Evolutionary conservation across 2,113 vertebrate species (phyloP), one percentile per base, ranked within the genome.

Genomic region (Psettodes erumei): DNA sequence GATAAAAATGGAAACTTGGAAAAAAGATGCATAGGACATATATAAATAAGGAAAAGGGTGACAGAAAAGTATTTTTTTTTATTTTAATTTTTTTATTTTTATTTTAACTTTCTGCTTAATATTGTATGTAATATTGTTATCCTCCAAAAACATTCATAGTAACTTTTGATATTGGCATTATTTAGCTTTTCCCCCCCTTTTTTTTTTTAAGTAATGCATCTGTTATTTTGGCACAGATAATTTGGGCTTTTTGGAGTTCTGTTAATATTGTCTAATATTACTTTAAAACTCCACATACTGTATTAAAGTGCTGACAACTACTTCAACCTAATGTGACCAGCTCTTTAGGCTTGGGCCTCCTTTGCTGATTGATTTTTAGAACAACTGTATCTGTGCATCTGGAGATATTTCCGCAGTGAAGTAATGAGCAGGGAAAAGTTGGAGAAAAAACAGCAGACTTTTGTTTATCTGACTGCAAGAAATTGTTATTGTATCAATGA

Each of bases 401-500:
- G 75, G 27, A 68, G 75, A 79, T 75, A 71, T 82, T 86, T 87
- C 51, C 18, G 19, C 1, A 13, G 55, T 87, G 64, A 81, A 66
- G 66, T 79, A 82, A 85, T 53, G 61, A 51, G 79, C 62, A 43
- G 73, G 60, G 61, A 83, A 82, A 87, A 59, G 81, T 69, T 78
- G 77, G 86, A 91, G 79, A 37, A 78, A 90, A 82, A 77, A 79
- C 83, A 88, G 76, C 30, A 63, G 71, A 69, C 80, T 74, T 90
- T 91, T 91, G 92, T 91, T 91, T 89, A 83, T 87, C 78, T 33
- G 56, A 78, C 66, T 75, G 61, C 38, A 66, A 21, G 40, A 47
- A 71, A 86, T 90, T 93, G 91, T 92, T 94, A 91, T 93, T 92
- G 81, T 92, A 88, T 86, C 78, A 73, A 79, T 75, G 86, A 90